Evolutionary conservation across 2,888 invertebrate species (phyloP), one percentile per base, ranked within the genome.

Genomic region (Drosophila testacea): DNA sequence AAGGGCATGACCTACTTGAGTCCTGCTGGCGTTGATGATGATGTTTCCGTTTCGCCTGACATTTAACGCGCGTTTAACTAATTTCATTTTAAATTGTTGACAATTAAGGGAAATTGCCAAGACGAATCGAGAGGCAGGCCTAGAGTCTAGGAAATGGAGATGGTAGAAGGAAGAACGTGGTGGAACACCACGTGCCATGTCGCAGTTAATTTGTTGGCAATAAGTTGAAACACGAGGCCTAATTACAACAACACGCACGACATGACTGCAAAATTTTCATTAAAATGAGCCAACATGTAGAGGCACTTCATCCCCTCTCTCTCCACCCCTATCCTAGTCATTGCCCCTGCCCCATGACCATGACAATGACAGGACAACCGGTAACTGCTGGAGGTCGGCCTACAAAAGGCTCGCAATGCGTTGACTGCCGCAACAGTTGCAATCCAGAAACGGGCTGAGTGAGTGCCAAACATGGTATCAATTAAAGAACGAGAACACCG

Each of bases 161-260:
- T 6, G 34, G 34, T 13, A 28, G 11, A 36, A 10, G 16, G 34
- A 13, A 22, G 28, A 65, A 59, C 44, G 4, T 36, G 47, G 62
- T 39, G 30, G 55, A 67, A 68, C 88, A 85, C 88, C 90, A 89
- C 86, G 89, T 88, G 90, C 90, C 85, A 87, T 90, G 90, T 86
- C 77, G 90, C 90, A 90, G 91, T 91, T 91, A 91, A 90, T 90
- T 90, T 82, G 90, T 81, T 91, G 90, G 91, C 90, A 91, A 91
- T 91, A 91, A 91, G 89, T 82, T 83, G 80, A 77, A 77, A 89
- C 86, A 81, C 83, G 75, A 80, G 75, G 77, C 88, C 88, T 90
- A 91, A 90, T 90, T 90, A 91, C 85, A 87, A 78, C 78, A 87
- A 81, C 83, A 81, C 71, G 84, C 81, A 84, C 83, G 77, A 79